Evolutionary conservation across 2,113 vertebrate genomes (phyloP), one percentile per base, ranked within the genome.

Genomic region (Uria lomvia): DNA sequence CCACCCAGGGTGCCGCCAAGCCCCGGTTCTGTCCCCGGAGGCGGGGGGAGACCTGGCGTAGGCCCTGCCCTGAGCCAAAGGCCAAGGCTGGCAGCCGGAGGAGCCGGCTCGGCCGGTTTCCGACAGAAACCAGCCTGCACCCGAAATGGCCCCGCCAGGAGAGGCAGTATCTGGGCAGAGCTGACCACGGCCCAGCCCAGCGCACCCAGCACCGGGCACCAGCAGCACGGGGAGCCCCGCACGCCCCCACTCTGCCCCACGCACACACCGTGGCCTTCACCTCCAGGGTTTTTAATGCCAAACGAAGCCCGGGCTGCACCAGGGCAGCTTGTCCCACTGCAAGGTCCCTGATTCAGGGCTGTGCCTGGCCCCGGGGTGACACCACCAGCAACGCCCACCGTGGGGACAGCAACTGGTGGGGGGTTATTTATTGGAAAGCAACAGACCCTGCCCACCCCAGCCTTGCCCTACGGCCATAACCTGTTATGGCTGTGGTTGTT

Each of bases 31-130:
- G 74, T 47, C 68, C 83, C 65, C 8, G 0, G 47, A 8, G 47
- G 47, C 7, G 19, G 45, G 45, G 47, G 47, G 21, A 49, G 47
- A 42, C 12, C 62, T 71, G 59, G 65, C 27, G 2, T 0, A 40
- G 74, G 43, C 66, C 92, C 88, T 66, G 91, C 16, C 81, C 24
- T 19, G 3, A 76, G 90, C 58, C 92, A 62, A 91, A 73, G 91
- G 93, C 94, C 62, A 6, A 68, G 71, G 70, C 90, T 79, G 85
- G 92, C 88, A 93, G 83, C 76, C 1, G 70, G 96, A 84, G 72
- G 88, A 96, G 92, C 96, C 92, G 94, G 96, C 92, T 96, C 13
- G 21, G 96, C 96, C 68, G 94, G 96, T 96, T 97, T 83, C 75
- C 4, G 4, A 90, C 94, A 95, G 96, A 95, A 97, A 94, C 96